These are phyloP conservation scores for Macrotrachela quadricornifera DNA, from an alignment of 1,140 invertebrate species.

Conservation along the genomic window DNA sequence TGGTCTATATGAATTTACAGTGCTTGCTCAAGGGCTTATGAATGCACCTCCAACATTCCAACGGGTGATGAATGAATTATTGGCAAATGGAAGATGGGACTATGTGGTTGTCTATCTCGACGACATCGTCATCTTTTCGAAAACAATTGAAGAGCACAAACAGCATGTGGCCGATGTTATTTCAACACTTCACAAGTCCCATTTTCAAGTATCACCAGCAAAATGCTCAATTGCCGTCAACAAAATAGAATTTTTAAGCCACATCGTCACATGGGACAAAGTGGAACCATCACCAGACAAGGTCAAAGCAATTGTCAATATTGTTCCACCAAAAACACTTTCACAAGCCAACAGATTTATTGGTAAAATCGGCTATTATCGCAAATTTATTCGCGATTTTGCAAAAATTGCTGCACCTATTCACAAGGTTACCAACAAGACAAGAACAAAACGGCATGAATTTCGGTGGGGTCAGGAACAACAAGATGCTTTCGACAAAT, in stretches of 20 bases:
- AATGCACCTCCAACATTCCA: constrained; percentile 11
- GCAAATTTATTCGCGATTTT: constrained; percentile 15
- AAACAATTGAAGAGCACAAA: not conserved
- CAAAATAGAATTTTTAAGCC: constrained; percentile 13
- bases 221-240: constrained; percentile 6
- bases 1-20: not conserved
- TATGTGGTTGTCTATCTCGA: constrained; percentile 9
- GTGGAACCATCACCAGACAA: constrained; percentile 15
- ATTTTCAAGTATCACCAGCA: not conserved
- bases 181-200: not conserved
- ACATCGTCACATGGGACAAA: constrained; percentile 13
- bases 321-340: constrained; percentile 15
- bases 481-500: constrained; percentile 15
- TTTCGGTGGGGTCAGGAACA: constrained; percentile 18
- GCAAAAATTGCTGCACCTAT: constrained; percentile 13
- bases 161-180: not conserved
- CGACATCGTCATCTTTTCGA: constrained; percentile 1
- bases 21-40: constrained; percentile 11
- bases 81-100: constrained; percentile 12
- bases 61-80: constrained; percentile 14
- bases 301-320: constrained; percentile 13
- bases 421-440: constrained; percentile 11
- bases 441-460: not conserved
- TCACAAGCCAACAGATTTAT: constrained; percentile 17
- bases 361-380: constrained; percentile 16